Conservation (phyloP, 2,113 vertebrate species). For the Rhombomys opimus region DNA sequence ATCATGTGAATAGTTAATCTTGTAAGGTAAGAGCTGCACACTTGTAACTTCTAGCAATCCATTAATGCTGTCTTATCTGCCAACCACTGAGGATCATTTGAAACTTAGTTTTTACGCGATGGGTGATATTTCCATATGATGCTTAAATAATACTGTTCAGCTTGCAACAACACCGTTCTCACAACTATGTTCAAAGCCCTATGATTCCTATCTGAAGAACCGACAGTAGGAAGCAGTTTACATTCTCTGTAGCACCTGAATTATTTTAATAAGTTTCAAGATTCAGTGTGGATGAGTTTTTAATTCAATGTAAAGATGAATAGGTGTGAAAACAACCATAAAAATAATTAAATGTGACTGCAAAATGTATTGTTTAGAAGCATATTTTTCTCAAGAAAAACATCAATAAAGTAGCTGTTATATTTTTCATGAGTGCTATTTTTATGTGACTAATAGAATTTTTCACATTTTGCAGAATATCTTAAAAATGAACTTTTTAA, state of each 20-base stretch:
- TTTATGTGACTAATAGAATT: not conserved
- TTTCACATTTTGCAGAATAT: conserved; percentile 4
- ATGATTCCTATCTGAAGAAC: not conserved
- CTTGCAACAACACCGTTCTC: not conserved
- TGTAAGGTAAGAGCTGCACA: not conserved
- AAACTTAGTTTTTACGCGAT: not conserved
- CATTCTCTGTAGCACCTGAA: not conserved
- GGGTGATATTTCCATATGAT: not conserved
- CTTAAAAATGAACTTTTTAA: not conserved
- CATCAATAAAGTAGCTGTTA: not conserved
- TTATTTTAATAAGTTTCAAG: not conserved
- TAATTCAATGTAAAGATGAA: not conserved
- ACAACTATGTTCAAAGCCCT: not conserved
- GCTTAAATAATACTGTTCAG: not conserved
- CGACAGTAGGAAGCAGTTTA: not conserved
- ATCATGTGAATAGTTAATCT: not conserved
- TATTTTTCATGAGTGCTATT: not conserved
- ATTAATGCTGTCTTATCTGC: not conserved
- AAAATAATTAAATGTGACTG: not conserved
- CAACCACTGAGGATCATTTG: not conserved
- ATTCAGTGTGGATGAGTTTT: not conserved
- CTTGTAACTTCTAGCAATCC: not conserved
- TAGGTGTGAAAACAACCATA: not conserved
- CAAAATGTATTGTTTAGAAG: not conserved
- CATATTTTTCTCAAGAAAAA: not conserved